A percentile compares a stretch with the other conserved stretches of the same genome.
phyloP scores from a whole-genome alignment of 2,888 invertebrate genomes.

The Yponomeuta malinellus region DNA sequence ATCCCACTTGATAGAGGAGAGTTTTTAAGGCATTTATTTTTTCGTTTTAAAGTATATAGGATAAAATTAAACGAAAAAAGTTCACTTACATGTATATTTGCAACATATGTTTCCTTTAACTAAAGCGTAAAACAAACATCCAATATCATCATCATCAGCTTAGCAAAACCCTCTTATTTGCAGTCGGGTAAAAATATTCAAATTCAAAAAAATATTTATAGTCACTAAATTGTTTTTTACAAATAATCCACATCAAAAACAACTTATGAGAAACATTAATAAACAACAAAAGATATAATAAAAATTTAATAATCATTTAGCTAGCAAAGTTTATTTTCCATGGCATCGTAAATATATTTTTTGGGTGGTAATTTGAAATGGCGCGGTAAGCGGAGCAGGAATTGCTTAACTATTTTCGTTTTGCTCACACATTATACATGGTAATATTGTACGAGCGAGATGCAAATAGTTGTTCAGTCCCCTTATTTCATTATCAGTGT shows the following conservation, averaged over 20 bases:
- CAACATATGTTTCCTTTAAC: constrained; percentile 49
- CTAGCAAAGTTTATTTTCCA: neutral
- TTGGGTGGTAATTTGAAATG: too few relatives aligned
- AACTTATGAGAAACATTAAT: neutral
- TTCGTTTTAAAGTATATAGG: too few relatives aligned
- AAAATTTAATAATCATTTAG: neutral
- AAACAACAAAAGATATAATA: neutral
- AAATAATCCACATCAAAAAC: neutral
- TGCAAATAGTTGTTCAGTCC: too few relatives aligned
- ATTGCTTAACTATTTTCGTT: too few relatives aligned
- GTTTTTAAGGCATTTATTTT: too few relatives aligned
- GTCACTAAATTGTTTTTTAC: neutral
- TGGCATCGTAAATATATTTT: too few relatives aligned
- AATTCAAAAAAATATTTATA: neutral
- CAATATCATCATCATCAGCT: neutral
- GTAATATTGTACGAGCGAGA: too few relatives aligned
- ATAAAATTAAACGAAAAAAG: constrained; percentile 30
- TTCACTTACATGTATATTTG: constrained; percentile 59
- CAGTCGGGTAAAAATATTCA: neutral
- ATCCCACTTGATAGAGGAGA: too few relatives aligned
- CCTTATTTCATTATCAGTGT: too few relatives aligned
- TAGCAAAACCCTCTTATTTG: neutral
- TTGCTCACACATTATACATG: too few relatives aligned
- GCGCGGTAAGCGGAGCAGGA: too few relatives aligned
- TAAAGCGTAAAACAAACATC: constrained; percentile 58